Base-by-base conservation (phyloP, 2,888 invertebrate species). In the Lochmaea crataegi region DNA sequence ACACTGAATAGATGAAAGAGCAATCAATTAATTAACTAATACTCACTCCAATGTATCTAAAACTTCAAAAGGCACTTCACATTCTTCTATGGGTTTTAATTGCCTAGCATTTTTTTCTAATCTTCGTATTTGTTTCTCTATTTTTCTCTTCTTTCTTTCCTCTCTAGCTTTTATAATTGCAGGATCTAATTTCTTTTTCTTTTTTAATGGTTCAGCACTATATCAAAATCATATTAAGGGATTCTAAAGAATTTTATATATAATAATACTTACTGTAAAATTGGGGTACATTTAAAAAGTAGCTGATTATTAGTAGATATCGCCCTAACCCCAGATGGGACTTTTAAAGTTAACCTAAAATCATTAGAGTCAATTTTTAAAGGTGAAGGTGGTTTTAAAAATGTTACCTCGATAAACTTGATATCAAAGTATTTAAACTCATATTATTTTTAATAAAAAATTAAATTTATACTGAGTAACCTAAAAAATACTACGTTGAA, bases 161-260 rank as follows among this genome's bases (percentile, higher is more conserved):
- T 97, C 96, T 80, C 96, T 90, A 16, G 92, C 92, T 84, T 92
- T 93, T 0, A 96, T 79, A 42, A 98, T 87, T 6, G 90, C 90
- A 2, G 96, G 96, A 87, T 98, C 97, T 0, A 96, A 68, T 83
- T 91, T 93, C 84, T 93, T 96, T 87, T 96, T 97, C 86, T 94
- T 97, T 85, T 96, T 97, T 83, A 97, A 84, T 2, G 97, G 97
- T 85, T 96, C 96, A 5, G 92, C 96, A 84, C 94, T 94, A 81
- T 63, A 88, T 87, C 73, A 22, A 42, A 16, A 56, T 72, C 57
- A 57, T 51, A 45, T 16, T 22, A 48, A 14, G 5, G 56, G 67
- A 10, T 18, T 4, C 22, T 12, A 58, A 18, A 38, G 11, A 56
- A 42, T 56, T 38, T 5, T 67, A 22, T 26, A 53, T 18, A 12